A percentile compares a stretch with the other conserved stretches of the same genome.
Conservation (phyloP, 1,140 invertebrate species). For the Drosophila obscura region DNA sequence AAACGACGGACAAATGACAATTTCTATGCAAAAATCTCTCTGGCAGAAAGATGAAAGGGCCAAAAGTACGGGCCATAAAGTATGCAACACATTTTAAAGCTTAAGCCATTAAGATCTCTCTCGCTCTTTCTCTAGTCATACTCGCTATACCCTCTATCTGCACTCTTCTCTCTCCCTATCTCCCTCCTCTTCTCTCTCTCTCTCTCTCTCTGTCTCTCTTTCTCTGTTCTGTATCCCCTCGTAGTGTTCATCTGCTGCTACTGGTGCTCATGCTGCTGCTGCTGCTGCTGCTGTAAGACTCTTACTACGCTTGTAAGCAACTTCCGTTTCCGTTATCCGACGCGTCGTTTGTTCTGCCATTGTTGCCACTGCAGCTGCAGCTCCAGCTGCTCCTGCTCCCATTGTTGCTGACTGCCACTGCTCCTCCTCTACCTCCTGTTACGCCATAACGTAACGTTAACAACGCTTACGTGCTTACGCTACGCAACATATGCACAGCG, state of each 20-base stretch:
- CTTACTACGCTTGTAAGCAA: slow-evolving; percentile 68
- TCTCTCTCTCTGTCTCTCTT: neutral
- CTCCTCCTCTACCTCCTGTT: neutral
- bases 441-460: neutral
- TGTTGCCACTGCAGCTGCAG: slow-evolving; percentile 53
- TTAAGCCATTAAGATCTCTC: slow-evolving; percentile 51
- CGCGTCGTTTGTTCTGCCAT: slow-evolving; percentile 67
- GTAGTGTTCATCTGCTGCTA: neutral
- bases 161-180: no score
- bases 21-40: slow-evolving; percentile 27
- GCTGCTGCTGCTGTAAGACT: slow-evolving; percentile 16
- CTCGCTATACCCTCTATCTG: neutral
- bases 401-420: slow-evolving; percentile 11
- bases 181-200: slow-evolving; percentile 2
- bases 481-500: slow-evolving; percentile 66
- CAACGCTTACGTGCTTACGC: slow-evolving; percentile 50
- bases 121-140: neutral
- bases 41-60: slow-evolving; percentile 32
- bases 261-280: slow-evolving; percentile 16
- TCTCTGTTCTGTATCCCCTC: neutral
- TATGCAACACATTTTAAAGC: slow-evolving; percentile 64
- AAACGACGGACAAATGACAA: neutral
- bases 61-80: slow-evolving; percentile 24
- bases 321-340: slow-evolving; percentile 76
- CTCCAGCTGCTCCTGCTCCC: slow-evolving; percentile 26